Evolutionary conservation across 2,113 vertebrate genomes (phyloP).

Genomic region (Ciconia stormi): DNA sequence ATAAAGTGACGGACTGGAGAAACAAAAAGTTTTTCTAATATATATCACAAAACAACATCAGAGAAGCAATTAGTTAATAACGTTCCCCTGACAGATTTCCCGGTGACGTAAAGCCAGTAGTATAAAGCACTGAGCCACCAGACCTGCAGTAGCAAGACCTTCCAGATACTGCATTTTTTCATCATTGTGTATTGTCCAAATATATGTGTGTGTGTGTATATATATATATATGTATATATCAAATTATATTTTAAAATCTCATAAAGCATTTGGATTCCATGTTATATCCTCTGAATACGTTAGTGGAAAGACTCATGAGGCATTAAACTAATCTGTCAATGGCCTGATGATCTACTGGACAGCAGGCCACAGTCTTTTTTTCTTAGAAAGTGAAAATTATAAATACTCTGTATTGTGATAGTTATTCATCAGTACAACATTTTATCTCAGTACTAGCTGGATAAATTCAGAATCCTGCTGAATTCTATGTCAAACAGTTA

Average conservation of each 20-base stretch:
- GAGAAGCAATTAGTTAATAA: not conserved
- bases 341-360: not conserved
- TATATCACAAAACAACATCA: not conserved
- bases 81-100: not conserved
- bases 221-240: not conserved
- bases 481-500: not conserved
- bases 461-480: not conserved
- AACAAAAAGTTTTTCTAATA: not conserved
- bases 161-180: not conserved
- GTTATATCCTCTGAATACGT: accelerated
- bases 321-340: not conserved
- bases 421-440: not conserved
- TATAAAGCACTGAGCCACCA: not conserved
- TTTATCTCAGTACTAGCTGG: not conserved
- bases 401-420: not conserved
- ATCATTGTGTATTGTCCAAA: not conserved
- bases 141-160: not conserved
- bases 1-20: not conserved
- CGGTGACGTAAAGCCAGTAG: not conserved
- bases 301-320: not conserved
- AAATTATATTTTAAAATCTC: not conserved
- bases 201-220: accelerated
- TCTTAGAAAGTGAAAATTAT: not conserved
- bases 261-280: not conserved
- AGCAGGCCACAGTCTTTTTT: not conserved